A percentile compares a stretch with the other conserved stretches of the same genome.
phyloP scores from a whole-genome alignment of 2,888 invertebrate species.

The Apoda limacodes region DNA sequence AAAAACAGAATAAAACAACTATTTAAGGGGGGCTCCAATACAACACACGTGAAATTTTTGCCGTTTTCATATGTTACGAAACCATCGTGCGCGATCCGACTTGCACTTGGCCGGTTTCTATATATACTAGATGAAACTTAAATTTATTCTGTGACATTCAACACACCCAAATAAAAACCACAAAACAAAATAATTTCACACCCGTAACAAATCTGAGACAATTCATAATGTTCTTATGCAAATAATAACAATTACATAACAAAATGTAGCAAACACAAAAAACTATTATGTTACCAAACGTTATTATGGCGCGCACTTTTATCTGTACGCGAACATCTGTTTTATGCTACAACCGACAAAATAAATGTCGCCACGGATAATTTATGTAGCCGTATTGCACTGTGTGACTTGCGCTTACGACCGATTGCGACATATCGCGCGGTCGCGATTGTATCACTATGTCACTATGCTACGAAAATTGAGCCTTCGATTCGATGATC shows the following conservation, averaged over 20 bases:
- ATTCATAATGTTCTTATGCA: too few relatives aligned
- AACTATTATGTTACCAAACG: neutral
- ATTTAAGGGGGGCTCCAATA: too few relatives aligned
- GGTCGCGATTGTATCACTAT: slow-evolving; percentile 42
- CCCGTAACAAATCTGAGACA: too few relatives aligned
- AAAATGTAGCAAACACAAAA: slow-evolving; percentile 17
- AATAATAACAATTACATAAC: slow-evolving; percentile 23
- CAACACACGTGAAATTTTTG: too few relatives aligned
- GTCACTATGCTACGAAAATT: slow-evolving; percentile 48
- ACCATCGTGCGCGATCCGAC: too few relatives aligned
- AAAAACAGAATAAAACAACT: too few relatives aligned
- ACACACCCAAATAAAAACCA: too few relatives aligned
- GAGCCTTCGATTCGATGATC: slow-evolving; percentile 39
- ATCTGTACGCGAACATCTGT: slow-evolving; percentile 46
- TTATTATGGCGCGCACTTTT: slow-evolving; percentile 13
- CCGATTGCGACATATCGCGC: slow-evolving; percentile 7
- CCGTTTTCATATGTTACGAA: too few relatives aligned
- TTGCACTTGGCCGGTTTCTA: too few relatives aligned
- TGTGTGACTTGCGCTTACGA: slow-evolving; percentile 38
- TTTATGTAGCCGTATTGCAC: slow-evolving; percentile 24
- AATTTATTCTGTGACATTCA: too few relatives aligned
- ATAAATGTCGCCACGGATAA: slow-evolving; percentile 47
- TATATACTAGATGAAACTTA: too few relatives aligned
- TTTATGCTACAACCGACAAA: slow-evolving; percentile 39
- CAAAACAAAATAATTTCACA: too few relatives aligned